A percentile compares a stretch with the other conserved stretches of the same genome.
phyloP scores from a whole-genome alignment of 2,113 vertebrate species.

The Zingel zingel region DNA sequence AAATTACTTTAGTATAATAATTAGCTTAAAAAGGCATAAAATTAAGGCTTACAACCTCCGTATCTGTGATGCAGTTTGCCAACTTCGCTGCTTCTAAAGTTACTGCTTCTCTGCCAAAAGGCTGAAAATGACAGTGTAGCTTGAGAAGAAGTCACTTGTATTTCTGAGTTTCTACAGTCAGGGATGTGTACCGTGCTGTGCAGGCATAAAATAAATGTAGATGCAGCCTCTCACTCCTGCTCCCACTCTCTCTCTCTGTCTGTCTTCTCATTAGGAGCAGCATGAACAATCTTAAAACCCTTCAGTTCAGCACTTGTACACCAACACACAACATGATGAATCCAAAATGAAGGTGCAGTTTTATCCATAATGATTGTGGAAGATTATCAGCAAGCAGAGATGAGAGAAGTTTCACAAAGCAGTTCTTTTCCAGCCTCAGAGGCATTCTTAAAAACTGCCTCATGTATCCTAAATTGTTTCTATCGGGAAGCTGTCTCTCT shows the following conservation, averaged over 20 bases:
- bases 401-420: conserved; percentile 27
- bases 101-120: neutral
- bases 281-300: neutral
- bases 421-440: conserved; percentile 32
- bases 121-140: conserved; percentile 8
- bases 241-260: neutral
- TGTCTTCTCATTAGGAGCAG: conserved; percentile 3
- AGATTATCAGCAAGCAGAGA: conserved; percentile 30
- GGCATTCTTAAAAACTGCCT: conserved; percentile 11
- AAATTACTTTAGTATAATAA: neutral
- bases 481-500: conserved; percentile 23
- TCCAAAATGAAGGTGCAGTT: conserved; percentile 38
- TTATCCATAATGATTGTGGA: conserved; percentile 24
- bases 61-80: conserved; percentile 6
- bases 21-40: neutral
- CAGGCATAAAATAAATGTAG: neutral
- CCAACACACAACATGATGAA: conserved; percentile 1
- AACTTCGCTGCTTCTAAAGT: neutral
- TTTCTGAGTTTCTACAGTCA: neutral
- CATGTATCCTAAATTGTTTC: conserved; percentile 43
- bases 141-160: neutral
- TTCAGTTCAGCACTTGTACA: conserved; percentile 13
- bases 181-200: neutral
- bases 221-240: neutral
- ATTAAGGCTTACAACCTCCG: neutral